These are phyloP conservation scores for Stramonita haemastoma DNA, from an alignment of 2,888 invertebrate genomes.

Conservation along the genomic window DNA sequence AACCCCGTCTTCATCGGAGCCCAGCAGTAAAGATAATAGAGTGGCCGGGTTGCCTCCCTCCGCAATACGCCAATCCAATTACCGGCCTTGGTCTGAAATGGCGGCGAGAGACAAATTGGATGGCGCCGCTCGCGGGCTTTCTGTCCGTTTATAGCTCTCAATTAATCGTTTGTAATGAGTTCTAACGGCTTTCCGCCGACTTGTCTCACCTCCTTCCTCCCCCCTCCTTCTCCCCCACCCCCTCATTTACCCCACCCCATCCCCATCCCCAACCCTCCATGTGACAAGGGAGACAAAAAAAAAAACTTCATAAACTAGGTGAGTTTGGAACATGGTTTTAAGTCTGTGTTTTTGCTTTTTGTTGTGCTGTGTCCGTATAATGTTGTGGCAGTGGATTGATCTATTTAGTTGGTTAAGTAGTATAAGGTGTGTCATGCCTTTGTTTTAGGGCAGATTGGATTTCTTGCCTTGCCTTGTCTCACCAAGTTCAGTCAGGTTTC, in stretches of 20 bases:
- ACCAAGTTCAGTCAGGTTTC: too few species aligned
- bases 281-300: background rate
- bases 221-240: background rate
- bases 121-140: background rate
- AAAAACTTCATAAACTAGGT: background rate
- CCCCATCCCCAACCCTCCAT: background rate
- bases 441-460: too few species aligned
- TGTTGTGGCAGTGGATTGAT: too few species aligned
- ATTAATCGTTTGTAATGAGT: constrained; percentile 24
- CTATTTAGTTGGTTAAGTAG: too few species aligned
- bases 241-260: too few species aligned
- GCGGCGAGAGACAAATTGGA: constrained; percentile 27
- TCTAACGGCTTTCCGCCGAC: constrained; percentile 19
- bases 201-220: background rate
- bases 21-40: constrained; percentile 29
- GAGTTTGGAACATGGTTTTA: background rate
- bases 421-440: too few species aligned
- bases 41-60: constrained; percentile 15
- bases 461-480: too few species aligned
- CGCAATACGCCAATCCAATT: constrained; percentile 32
- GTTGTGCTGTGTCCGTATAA: too few species aligned
- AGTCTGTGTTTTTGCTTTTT: too few species aligned
- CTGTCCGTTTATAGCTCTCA: constrained; percentile 21
- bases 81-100: too few species aligned
- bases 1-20: constrained; percentile 13